These are phyloP conservation scores for Protosalanx chinensis DNA, from an alignment of 2,797 vertebrate genomes.

Conservation along the genomic window DNA sequence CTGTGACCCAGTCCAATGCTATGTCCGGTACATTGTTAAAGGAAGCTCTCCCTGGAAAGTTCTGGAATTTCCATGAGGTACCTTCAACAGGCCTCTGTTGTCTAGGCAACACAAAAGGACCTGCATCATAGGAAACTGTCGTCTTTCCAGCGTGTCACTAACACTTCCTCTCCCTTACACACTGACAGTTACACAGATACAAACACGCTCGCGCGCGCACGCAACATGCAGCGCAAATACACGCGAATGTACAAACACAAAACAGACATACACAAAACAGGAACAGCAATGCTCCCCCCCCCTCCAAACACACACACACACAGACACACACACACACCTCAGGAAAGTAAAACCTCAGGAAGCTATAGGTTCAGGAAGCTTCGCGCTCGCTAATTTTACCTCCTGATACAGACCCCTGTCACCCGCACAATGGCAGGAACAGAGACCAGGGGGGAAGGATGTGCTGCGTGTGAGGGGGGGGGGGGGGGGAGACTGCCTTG, in stretches of 20 bases:
- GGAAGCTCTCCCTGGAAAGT: conserved; percentile 29
- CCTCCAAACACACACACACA: not conserved
- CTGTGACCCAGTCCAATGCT: conserved; percentile 31
- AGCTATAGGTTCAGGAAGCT: conserved; percentile 56
- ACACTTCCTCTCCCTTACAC: conserved; percentile 33
- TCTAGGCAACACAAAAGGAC: conserved; percentile 14
- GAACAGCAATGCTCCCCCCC: too few relatives aligned
- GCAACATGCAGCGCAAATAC: not conserved
- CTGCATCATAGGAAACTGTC: conserved; percentile 27
- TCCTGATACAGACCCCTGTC: conserved; percentile 60
- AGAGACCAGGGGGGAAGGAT: conserved; percentile 57
- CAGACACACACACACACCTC: conserved; percentile 1
- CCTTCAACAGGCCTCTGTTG: conserved; percentile 20
- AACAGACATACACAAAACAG: too few relatives aligned
- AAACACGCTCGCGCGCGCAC: conserved; percentile 16
- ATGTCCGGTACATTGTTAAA: conserved; percentile 44
- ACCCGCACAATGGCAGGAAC: conserved; percentile 75
- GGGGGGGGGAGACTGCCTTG: too few relatives aligned
- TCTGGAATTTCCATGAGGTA: conserved; percentile 44
- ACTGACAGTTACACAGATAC: conserved; percentile 26
- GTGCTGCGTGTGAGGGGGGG: conserved; percentile 26
- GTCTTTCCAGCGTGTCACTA: conserved; percentile 26
- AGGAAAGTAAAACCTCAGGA: not conserved
- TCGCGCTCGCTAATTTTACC: conserved; percentile 56
- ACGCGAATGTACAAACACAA: too few relatives aligned